phyloP scores from a whole-genome alignment of 2,797 vertebrate species.

The Ctenopoma kingsleyae region DNA sequence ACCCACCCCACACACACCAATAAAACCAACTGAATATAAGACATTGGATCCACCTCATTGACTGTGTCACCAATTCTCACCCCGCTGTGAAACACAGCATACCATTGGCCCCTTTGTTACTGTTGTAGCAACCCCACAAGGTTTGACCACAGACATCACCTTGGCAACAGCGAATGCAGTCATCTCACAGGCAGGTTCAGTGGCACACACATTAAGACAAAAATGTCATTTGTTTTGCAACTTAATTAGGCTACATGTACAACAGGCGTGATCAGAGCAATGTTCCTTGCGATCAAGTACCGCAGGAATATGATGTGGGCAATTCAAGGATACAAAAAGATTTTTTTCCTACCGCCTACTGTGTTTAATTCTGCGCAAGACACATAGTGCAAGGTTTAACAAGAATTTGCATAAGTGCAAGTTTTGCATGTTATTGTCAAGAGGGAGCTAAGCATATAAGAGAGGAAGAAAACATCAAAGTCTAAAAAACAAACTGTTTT shows the following conservation, averaged over 20 bases:
- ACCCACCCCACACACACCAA: conserved; percentile 49
- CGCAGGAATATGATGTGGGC: conserved; percentile 61
- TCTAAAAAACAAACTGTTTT: conserved; percentile 62
- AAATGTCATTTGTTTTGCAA: conserved; percentile 63
- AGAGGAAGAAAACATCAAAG: conserved; percentile 55
- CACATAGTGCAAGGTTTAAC: conserved; percentile 80
- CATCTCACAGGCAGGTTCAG: conserved; percentile 71
- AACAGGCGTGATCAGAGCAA: conserved; percentile 70
- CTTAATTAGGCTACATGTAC: conserved; percentile 75
- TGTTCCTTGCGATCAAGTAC: conserved; percentile 70
- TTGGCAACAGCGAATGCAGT: conserved; percentile 70
- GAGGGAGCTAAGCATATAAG: conserved; percentile 71
- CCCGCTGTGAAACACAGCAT: conserved; percentile 64
- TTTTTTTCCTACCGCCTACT: conserved; percentile 47
- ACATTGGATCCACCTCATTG: conserved; percentile 59
- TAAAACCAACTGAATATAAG: conserved; percentile 59
- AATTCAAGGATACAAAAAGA: conserved; percentile 59
- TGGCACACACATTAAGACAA: conserved; percentile 65
- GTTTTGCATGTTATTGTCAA: conserved; percentile 79
- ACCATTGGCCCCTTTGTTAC: conserved; percentile 61
- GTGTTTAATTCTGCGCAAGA: conserved; percentile 65
- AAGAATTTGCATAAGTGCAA: conserved; percentile 82
- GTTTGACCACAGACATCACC: conserved; percentile 64
- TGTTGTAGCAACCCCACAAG: conserved; percentile 56
- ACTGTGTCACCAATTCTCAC: conserved; percentile 35